Base-by-base conservation (phyloP, 2,888 invertebrate species). In the Andrena fulva region DNA sequence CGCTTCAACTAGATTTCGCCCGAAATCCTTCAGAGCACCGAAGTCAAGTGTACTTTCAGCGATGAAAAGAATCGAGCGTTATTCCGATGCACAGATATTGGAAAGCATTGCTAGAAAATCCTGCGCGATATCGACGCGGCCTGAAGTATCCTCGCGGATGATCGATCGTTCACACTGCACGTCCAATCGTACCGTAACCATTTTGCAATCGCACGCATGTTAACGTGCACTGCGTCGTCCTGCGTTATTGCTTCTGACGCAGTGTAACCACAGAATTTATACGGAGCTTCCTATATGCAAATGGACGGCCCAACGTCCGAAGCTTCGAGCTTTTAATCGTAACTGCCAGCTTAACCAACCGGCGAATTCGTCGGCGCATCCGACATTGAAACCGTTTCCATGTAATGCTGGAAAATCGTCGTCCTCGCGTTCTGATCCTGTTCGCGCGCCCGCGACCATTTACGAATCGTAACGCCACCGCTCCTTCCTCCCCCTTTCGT, bases 331-430 rank as follows among this genome's bases (percentile, higher is more conserved):
- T 88, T 88, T 88, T 88, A 87, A 86, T 88, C 87, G 85, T 72
- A 88, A 87, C 76, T 82, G 75, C 72, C 75, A 69, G 84, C 82
- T 87, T 84, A 88, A 88, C 77, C 85, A 73, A 48, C 70, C 63
- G 68, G 76, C 85, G 85, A 87, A 81, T 84, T 82, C 87, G 73
- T 63, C 80, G 84, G 80, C 84, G 69, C 76, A 76, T 83, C 78
- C 87, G 84, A 88, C 82, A 84, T 80, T 88, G 84, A 88, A 88
- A 88, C 84, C 80, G 71, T 88, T 87, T 88, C 72, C 82, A 74
- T 85, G 88, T 84, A 88, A 85, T 87, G 82, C 84, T 74, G 67
- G 82, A 80, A 84, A 85, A 84, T 87, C 80, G 79, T 69, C 71
- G 74, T 48, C 42, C 64, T 42, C 42, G 42, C 70, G 68, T 50